Evolutionary conservation across 2,888 invertebrate genomes (phyloP), one percentile per base, ranked within the genome.

Genomic region (Conus canariensis): DNA sequence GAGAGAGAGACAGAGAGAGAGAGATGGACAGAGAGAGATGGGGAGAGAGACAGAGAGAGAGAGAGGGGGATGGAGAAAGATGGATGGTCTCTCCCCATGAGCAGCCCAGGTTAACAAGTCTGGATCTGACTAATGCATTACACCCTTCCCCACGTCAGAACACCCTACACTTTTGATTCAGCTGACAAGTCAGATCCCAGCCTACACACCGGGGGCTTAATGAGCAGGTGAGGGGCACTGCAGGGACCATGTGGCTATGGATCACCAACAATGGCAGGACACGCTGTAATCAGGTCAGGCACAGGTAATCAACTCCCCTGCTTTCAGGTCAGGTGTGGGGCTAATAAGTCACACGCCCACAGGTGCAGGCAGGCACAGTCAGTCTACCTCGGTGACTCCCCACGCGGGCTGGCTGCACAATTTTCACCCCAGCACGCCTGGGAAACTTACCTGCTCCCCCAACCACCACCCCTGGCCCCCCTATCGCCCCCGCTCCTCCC

Each of bases 221-320:
- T 60, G 85, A 85, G 30, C 85, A 85, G 85, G 85, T 85, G 85
- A 58, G 85, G 60, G 45, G 25, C 58, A 58, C 9, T 12, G 14
- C 22, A 7, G 45, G n/a, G n/a, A 64, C 85, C 85, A 60, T 60
- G 85, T 16, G 25, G 85, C 8, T 60, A 60, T 60, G 85, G 85
- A 85, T 85, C 85, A 60, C 9, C 85, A 12, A 25, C 85, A 85
- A 9, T 59, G 58, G 85, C 85, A 12, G 22, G 58, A 58, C 56
- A 59, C 58, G n/a, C 85, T 60, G 59, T 60, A n/a, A 85, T 85
- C 85, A 85, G 60, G 85, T 25, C 85, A 85, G n/a, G 25, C 22
- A 60, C 60, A 85, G 85, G 85, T 85, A 85, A 85, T 85, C 85
- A n/a, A 85, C 60, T 80, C 80, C 80, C 80, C 30, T 45, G 45